Evolutionary conservation across 2,113 vertebrate genomes (phyloP), one percentile per base, ranked within the genome.

Genomic region (Actenoides lindsayi): DNA sequence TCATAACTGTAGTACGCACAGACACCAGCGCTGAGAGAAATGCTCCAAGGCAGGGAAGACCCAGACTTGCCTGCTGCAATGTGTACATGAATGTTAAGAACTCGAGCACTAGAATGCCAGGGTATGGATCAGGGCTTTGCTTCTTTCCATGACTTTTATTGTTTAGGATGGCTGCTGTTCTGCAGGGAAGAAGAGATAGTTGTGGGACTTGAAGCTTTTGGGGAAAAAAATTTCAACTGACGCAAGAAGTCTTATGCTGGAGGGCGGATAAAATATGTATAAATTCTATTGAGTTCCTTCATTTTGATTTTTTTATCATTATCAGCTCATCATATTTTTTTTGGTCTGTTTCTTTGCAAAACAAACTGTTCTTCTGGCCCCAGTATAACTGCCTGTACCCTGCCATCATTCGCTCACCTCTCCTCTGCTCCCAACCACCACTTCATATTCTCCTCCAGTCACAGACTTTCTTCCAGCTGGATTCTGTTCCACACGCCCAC

Each of bases 21-120:
- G 85, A 27, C 65, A 77, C 4, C 14, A 11, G 59, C 4, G 14
- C 75, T 48, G 70, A 0, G 1, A 53, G 64, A 35, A 51, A 24
- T 1, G 23, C 39, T 77, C 28, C 0, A 0, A 3, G 2, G 12
- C 31, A 23, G 19, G 27, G 7, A 39, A 48, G 54, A 48, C n/a
- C 20, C 68, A 24, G 75, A 18, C 31, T 6, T 18, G 53, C 31
- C 54, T 13, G 44, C 39, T 18, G 24, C 11, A 37, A 8, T 9
- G 54, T 0, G 6, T 5, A 33, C 1, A 1, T 5, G 27, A 39
- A 19, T 39, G 50, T 64, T 30, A 56, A 56, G 41, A 44, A 57
- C 11, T 28, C 24, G 5, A n/a, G 15, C 27, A 54, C 21, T 23
- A 21, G 20, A 53, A 27, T 25, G 21, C 31, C 75, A n/a, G 1